Conservation (phyloP, 2,113 vertebrate genomes). For the Orycteropus afer region DNA sequence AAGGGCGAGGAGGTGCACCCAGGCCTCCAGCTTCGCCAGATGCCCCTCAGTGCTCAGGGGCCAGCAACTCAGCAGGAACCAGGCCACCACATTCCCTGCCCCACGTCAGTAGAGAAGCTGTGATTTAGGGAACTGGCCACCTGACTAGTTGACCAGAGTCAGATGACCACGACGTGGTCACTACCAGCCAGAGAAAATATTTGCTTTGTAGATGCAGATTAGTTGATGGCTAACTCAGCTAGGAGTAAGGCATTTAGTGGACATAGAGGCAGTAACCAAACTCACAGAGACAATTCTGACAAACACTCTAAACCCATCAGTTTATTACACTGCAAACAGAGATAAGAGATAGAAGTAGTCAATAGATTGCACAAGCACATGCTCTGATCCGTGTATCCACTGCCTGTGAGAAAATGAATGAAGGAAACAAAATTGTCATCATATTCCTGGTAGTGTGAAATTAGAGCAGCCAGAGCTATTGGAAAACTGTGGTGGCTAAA, state of each 20-base stretch:
- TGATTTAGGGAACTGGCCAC: neutral
- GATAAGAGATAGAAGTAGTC: neutral
- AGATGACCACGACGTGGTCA: neutral
- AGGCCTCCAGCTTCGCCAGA: no score
- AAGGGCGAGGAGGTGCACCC: neutral
- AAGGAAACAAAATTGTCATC: neutral
- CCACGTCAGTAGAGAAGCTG: no score
- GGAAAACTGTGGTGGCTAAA: neutral
- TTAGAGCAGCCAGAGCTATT: neutral
- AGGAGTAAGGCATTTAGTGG: no score
- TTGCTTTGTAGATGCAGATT: neutral
- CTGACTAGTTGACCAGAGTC: neutral
- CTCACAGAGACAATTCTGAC: neutral
- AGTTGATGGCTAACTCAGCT: neutral
- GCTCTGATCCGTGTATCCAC: neutral
- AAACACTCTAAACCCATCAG: neutral
- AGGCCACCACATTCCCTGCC: neutral
- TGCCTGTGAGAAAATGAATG: neutral
- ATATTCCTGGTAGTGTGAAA: neutral
- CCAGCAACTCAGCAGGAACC: neutral
- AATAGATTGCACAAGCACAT: neutral
- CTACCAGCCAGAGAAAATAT: rapidly evolving
- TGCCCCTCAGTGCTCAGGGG: neutral
- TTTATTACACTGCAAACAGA: neutral
- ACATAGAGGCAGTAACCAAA: neutral